Evolutionary conservation across 2,113 vertebrate genomes (phyloP).

Genomic region (Rhabdornis inornatus): DNA sequence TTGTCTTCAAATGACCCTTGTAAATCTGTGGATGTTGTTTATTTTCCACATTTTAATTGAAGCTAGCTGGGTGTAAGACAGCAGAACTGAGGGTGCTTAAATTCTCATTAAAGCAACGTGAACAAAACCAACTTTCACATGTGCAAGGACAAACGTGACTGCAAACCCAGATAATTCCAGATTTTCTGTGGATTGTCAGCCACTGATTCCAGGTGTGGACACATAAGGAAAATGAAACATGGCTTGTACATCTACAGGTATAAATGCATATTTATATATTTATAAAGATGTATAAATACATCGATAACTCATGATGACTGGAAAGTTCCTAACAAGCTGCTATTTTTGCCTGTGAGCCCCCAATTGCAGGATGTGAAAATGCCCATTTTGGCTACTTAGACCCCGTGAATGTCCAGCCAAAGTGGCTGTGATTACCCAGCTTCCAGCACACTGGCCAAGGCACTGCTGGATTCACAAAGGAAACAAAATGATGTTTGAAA

Average conservation of each 20-base stretch:
- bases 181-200: neutral
- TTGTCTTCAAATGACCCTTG: neutral
- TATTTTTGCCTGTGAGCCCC: neutral
- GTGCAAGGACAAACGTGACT: neutral
- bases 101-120: neutral
- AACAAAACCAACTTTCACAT: neutral
- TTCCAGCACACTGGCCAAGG: neutral
- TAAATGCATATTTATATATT: neutral
- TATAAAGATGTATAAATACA: neutral
- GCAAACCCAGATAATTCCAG: neutral
- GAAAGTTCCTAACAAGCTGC: neutral
- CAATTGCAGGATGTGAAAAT: neutral
- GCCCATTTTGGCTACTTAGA: neutral
- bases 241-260: neutral
- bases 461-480: neutral
- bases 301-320: neutral
- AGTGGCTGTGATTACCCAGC: neutral
- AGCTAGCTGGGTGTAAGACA: neutral
- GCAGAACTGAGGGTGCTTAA: neutral
- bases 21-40: neutral
- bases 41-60: neutral
- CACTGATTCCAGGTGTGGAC: neutral
- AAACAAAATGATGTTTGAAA: neutral
- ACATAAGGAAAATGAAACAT: neutral
- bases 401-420: neutral